These are phyloP conservation scores for Callospermophilus lateralis DNA, from an alignment of 2,113 vertebrate species.

Conservation along the genomic window DNA sequence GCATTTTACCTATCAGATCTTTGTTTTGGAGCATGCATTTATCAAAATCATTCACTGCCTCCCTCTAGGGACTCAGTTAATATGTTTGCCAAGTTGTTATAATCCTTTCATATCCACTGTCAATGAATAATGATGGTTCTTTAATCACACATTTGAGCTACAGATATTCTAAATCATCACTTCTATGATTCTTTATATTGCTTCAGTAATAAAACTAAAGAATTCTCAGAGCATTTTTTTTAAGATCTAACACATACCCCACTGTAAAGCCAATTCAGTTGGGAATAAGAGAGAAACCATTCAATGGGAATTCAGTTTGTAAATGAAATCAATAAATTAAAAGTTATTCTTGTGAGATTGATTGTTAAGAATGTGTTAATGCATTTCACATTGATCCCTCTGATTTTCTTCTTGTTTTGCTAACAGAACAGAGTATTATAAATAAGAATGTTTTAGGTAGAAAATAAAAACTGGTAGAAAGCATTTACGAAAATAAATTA, in stretches of 20 bases:
- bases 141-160: slow-evolving; percentile 76
- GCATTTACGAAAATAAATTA: not conserved
- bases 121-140: slow-evolving; percentile 76
- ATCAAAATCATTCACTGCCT: slow-evolving; percentile 63
- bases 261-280: not conserved
- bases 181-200: not conserved
- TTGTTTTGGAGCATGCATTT: slow-evolving; percentile 69
- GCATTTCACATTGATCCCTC: not conserved
- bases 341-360: not conserved
- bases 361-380: no score
- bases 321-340: slow-evolving; percentile 2
- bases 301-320: slow-evolving; percentile 34
- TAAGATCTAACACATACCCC: not conserved
- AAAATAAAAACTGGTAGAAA: not conserved
- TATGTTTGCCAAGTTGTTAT: slow-evolving; percentile 58
- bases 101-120: slow-evolving; percentile 66
- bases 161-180: slow-evolving; percentile 44
- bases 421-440: not conserved
- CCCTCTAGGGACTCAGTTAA: slow-evolving; percentile 42
- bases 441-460: not conserved
- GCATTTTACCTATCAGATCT: slow-evolving; percentile 62
- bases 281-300: not conserved
- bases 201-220: slow-evolving; percentile 12
- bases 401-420: not conserved
- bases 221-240: not conserved